A percentile compares a stretch with the other conserved stretches of the same genome.
Evolutionary conservation across 2,797 vertebrate species (phyloP).

Genomic region (Sebastes oblongus): DNA sequence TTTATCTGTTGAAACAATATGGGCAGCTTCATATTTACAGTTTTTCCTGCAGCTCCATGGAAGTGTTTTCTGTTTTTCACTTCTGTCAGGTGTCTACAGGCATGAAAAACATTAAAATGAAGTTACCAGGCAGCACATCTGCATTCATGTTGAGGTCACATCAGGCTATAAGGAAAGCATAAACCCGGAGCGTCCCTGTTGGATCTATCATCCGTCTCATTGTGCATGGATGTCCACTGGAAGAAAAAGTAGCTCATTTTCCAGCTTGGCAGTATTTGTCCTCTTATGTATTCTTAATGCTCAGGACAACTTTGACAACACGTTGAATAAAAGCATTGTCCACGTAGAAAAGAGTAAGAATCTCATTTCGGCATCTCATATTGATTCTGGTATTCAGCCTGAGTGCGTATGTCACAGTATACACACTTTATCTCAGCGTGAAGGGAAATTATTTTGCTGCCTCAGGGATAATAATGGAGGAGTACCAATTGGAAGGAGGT

Average conservation of each 20-base stretch:
- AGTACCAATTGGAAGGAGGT: conserved; percentile 53
- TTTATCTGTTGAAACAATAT: neutral
- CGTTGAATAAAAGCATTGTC: conserved; percentile 22
- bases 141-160: conserved; percentile 9
- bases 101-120: neutral
- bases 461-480: conserved; percentile 36
- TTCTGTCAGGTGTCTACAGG: neutral
- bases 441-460: conserved; percentile 46
- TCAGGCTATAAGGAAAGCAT: neutral
- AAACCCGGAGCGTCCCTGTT: neutral
- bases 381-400: conserved; percentile 29
- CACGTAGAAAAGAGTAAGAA: conserved; percentile 9
- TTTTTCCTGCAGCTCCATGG: neutral
- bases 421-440: conserved; percentile 37
- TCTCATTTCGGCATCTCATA: conserved; percentile 32
- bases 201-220: neutral
- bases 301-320: neutral
- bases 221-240: neutral
- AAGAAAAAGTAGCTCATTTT: neutral
- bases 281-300: neutral
- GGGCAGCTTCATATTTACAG: neutral
- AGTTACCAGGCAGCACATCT: conserved; percentile 8
- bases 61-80: neutral
- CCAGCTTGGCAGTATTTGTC: neutral
- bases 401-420: conserved; percentile 28